A percentile compares a stretch with the other conserved stretches of the same genome.
phyloP scores from a whole-genome alignment of 2,888 invertebrate species.

The Cristatella mucedo region DNA sequence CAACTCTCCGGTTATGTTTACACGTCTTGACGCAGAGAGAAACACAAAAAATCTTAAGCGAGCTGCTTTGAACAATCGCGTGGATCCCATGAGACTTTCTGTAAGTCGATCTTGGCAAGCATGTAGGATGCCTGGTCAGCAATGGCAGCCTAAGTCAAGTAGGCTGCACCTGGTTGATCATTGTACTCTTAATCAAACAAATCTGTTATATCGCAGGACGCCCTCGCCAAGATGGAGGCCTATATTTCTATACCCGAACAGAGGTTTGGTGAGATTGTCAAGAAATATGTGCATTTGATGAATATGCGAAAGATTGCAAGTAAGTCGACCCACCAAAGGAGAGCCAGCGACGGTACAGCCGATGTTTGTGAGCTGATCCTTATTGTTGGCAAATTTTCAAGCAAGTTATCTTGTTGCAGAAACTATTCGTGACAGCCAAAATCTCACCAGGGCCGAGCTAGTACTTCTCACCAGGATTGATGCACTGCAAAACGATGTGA shows the following conservation, averaged over 20 bases:
- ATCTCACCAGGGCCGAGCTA: constrained; percentile 28
- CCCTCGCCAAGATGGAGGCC: constrained; percentile 31
- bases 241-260: constrained; percentile 33
- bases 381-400: no score
- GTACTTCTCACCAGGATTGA: constrained; percentile 33
- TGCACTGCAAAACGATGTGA: constrained; percentile 27
- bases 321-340: no score
- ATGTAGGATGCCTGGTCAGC: no score
- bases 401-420: constrained; percentile 22
- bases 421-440: constrained; percentile 27
- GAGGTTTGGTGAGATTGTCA: constrained; percentile 28
- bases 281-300: constrained; percentile 32
- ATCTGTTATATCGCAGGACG: constrained; percentile 27
- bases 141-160: no score
- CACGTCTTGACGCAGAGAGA: constrained; percentile 32
- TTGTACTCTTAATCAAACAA: no score
- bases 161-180: no score
- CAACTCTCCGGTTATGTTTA: constrained; percentile 32
- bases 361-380: no score
- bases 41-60: constrained; percentile 35
- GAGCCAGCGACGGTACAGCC: no score
- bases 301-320: constrained; percentile 34
- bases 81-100: constrained; percentile 11
- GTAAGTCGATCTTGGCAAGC: no score
- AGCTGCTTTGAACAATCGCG: constrained; percentile 18